Percentiles rank a stretch among this genome's conserved stretches.
Evolutionary conservation across 2,113 vertebrate species (phyloP).

Genomic region (Tautogolabrus adspersus): DNA sequence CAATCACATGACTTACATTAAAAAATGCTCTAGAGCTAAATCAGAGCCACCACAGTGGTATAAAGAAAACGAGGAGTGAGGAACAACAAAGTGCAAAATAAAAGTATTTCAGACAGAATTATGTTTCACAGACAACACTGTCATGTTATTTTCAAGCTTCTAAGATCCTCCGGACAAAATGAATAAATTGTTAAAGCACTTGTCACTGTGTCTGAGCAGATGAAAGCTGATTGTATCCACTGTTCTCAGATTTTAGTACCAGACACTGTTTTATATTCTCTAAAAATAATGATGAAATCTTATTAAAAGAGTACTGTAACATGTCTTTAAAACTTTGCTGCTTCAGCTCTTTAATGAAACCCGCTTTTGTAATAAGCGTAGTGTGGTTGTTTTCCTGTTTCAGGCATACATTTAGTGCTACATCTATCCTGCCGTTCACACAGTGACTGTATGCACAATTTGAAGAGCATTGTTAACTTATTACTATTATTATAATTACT

Average conservation of each 20-base stretch:
- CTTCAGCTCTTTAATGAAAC: slow-evolving; percentile 54
- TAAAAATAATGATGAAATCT: slow-evolving; percentile 41
- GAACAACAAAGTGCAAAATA: slow-evolving; percentile 54
- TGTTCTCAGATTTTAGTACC: slow-evolving; percentile 36
- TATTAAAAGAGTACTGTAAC: slow-evolving; percentile 14
- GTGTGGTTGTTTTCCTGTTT: slow-evolving; percentile 37
- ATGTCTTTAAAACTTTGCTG: slow-evolving; percentile 31
- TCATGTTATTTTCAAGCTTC: slow-evolving; percentile 50
- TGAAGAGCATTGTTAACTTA: not conserved
- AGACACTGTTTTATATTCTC: not conserved
- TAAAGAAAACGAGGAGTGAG: slow-evolving; percentile 8
- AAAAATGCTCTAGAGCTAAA: not conserved
- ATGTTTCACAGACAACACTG: slow-evolving; percentile 51
- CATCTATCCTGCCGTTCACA: slow-evolving; percentile 24
- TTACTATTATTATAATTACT: not conserved
- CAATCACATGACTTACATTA: not conserved
- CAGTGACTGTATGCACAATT: slow-evolving; percentile 1
- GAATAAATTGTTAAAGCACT: slow-evolving; percentile 54
- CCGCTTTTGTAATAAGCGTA: slow-evolving; percentile 49
- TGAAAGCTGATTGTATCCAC: slow-evolving; percentile 45
- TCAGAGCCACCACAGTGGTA: not conserved
- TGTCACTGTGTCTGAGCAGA: slow-evolving; percentile 43
- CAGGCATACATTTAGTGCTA: slow-evolving; percentile 36
- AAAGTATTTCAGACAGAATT: slow-evolving; percentile 54
- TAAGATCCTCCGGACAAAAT: slow-evolving; percentile 57